Evolutionary conservation across 2,113 vertebrate genomes (phyloP).

Genomic region (Mobula hypostoma): DNA sequence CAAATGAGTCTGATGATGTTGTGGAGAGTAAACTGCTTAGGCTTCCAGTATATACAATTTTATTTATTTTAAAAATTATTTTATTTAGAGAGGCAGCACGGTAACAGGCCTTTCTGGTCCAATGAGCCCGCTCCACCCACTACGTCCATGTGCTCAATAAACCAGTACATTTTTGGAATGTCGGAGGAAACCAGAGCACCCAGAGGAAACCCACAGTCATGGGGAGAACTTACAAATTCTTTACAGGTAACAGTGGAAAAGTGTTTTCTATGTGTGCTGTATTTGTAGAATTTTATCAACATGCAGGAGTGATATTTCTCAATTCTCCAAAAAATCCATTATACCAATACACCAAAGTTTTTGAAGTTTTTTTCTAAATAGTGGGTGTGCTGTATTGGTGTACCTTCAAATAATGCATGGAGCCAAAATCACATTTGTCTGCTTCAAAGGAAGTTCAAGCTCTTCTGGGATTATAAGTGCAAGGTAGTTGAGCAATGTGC

Average conservation of each 20-base stretch:
- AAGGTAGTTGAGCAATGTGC: background rate
- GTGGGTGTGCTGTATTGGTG: background rate
- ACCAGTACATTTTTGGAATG: no score
- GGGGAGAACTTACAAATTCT: no score
- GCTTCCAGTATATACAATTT: background rate
- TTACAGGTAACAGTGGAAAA: no score
- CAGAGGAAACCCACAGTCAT: no score
- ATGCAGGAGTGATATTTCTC: background rate
- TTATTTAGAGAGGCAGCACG: no score
- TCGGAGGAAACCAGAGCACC: no score
- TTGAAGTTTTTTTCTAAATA: background rate
- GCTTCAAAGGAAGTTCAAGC: background rate
- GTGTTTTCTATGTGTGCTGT: background rate
- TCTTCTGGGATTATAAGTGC: background rate
- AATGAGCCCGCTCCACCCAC: no score
- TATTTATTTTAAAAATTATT: no score
- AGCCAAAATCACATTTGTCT: background rate
- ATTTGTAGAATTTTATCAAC: background rate
- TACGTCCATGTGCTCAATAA: no score
- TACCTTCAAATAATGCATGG: background rate
- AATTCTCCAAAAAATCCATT: background rate
- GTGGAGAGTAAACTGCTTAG: background rate
- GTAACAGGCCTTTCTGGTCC: no score
- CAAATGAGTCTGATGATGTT: background rate
- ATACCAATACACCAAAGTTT: background rate